Conservation (phyloP, 2,113 vertebrate species). For the Catharus minimus region DNA sequence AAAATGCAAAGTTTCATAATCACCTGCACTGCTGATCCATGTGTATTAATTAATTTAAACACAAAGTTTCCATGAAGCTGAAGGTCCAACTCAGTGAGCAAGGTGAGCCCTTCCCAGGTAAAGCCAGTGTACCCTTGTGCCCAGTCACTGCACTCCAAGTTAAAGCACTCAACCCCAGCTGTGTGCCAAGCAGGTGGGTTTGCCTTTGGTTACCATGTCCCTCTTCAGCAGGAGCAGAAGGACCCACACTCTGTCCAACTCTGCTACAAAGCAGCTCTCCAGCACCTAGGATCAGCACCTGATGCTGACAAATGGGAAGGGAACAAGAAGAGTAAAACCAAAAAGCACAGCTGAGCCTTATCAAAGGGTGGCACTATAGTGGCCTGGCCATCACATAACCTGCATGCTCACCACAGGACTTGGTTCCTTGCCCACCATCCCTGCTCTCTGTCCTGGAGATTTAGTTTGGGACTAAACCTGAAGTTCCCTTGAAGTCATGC, state of each 20-base stretch:
- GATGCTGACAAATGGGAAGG: neutral
- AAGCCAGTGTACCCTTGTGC: accelerated
- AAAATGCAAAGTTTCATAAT: neutral
- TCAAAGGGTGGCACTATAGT: neutral
- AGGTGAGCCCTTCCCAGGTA: neutral
- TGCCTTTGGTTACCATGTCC: neutral
- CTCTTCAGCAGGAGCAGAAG: neutral
- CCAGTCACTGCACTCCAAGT: neutral
- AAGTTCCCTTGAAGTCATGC: neutral
- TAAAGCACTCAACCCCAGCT: neutral
- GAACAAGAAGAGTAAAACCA: neutral
- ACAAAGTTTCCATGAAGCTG: neutral
- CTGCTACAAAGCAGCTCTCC: neutral
- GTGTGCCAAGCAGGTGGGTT: neutral
- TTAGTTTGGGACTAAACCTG: neutral
- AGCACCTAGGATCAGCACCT: neutral
- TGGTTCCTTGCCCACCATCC: neutral
- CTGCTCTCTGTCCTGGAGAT: neutral
- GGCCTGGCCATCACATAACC: neutral
- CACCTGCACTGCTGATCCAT: neutral
- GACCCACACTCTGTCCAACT: neutral
- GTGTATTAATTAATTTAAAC: neutral
- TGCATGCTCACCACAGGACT: neutral
- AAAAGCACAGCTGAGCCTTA: neutral
- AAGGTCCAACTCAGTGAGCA: neutral